Base-by-base conservation (phyloP, 2,113 vertebrate species). In the Pipra filicauda region DNA sequence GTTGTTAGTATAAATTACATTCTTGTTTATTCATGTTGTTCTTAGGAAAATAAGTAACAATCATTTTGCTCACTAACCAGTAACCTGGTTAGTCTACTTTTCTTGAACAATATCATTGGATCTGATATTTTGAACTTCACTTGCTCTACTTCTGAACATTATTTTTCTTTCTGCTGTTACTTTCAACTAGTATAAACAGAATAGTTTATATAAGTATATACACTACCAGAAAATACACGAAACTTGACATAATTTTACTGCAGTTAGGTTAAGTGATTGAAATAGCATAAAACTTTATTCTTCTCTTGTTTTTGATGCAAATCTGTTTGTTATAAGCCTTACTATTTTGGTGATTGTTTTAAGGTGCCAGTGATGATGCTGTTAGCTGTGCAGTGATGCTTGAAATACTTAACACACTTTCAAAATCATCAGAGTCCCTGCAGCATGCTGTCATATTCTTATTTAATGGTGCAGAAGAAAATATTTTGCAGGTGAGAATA, bases 401-500 rank as follows among this genome's bases (percentile, higher is more conserved):
- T 94, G 99, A 99, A 97, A 99, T 99, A 95, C 98, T 99, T 74
- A 98, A 98, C 17, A 98, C 98, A 6, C 95, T 99, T 89, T 98
- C 99, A 58, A 98, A 98, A 67, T 98, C 98, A 65, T 97, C 99
- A 24, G 98, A 98, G 23, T 97, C 98, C 70, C 98, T 99, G 67
- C 98, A 95, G 39, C 99, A 99, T 49, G 99, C 99, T 24, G 97
- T 99, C 21, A 97, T 99, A 95, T 99, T 99, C 96, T 98, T 99
- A 90, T 99, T 99, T 95, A 99, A 99, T 48, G 99, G 99, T n/a
- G 99, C 99, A 12, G 99, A 99, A 97, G 99, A 99, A 97, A 99
- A 99, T 89, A 89, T 99, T 77, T 97, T 99, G 65, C 99, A 99
- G 98, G 99, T 99, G 79, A 97, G 97, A 85, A 75, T 88, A 31